A percentile compares a stretch with the other conserved stretches of the same genome.
Evolutionary conservation across 2,888 invertebrate genomes (phyloP).

Genomic region (Apantesis nais): DNA sequence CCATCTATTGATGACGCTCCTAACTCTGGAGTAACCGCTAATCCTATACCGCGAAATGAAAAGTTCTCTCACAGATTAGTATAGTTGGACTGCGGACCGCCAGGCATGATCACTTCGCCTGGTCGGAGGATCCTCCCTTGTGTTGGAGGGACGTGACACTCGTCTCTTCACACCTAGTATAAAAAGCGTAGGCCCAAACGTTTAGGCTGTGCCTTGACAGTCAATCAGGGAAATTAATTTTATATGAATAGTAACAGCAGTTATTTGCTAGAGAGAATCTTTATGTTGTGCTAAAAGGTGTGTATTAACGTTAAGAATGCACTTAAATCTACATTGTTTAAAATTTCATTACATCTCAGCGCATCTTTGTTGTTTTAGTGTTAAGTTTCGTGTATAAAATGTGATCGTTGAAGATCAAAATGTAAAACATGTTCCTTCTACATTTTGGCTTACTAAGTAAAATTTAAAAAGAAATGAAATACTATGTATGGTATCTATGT

Average conservation of each 20-base stretch:
- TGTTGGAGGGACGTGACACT: too few species aligned
- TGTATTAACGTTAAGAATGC: constrained; percentile 5
- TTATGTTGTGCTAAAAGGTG: constrained; percentile 3
- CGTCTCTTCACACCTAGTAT: too few species aligned
- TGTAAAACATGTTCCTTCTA: background rate
- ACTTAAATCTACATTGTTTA: constrained; percentile 15
- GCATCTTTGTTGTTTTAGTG: constrained; percentile 15
- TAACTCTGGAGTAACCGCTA: too few species aligned
- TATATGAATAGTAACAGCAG: background rate
- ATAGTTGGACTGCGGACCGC: too few species aligned
- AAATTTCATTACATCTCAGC: constrained; percentile 9
- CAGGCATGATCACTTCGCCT: too few species aligned
- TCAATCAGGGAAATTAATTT: background rate
- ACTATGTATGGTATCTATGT: background rate
- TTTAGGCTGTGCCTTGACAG: background rate
- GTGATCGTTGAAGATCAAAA: constrained; percentile 1
- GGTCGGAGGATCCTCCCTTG: too few species aligned
- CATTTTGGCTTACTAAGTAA: background rate
- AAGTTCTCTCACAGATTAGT: too few species aligned
- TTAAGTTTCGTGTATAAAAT: background rate
- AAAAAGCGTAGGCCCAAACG: too few species aligned
- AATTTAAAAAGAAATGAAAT: background rate
- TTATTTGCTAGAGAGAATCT: background rate
- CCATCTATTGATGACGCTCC: too few species aligned
- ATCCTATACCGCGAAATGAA: too few species aligned